phyloP scores from a whole-genome alignment of 2,797 vertebrate genomes.

The Margarornis squamiger region DNA sequence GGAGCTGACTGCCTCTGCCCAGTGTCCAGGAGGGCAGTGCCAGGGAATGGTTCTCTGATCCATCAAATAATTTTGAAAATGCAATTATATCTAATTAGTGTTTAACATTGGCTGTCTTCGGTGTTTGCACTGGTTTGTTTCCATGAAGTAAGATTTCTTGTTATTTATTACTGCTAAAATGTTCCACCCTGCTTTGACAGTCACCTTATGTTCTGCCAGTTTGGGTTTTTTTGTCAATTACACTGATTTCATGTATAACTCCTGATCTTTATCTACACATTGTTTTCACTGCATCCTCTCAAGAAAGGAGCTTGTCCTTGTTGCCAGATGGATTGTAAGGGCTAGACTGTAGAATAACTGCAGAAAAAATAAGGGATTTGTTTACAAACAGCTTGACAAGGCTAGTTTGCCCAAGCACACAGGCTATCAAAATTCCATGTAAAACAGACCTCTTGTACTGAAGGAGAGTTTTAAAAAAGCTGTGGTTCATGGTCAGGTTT shows the following conservation, averaged over 20 bases:
- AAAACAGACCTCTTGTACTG: conserved; percentile 6
- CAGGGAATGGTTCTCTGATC: neutral
- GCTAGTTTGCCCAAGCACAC: neutral
- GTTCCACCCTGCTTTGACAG: neutral
- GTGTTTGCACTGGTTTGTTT: conserved; percentile 33
- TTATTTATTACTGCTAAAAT: conserved; percentile 39
- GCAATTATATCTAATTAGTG: conserved; percentile 14
- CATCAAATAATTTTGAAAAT: conserved; percentile 29
- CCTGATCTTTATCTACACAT: conserved; percentile 6
- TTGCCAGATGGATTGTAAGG: neutral
- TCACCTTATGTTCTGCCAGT: conserved; percentile 12
- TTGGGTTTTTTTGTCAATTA: neutral
- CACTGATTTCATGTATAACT: neutral
- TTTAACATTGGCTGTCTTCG: neutral
- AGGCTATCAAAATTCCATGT: neutral
- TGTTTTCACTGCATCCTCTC: neutral
- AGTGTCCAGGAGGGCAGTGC: neutral
- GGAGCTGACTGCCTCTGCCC: neutral
- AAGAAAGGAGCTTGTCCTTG: neutral
- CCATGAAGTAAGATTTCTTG: conserved; percentile 17
- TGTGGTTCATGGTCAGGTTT: neutral
- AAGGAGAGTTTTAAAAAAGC: conserved; percentile 7
- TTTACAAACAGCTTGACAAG: neutral
- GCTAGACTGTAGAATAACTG: neutral
- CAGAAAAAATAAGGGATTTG: neutral